Evolutionary conservation across 2,113 vertebrate species (phyloP), one percentile per base, ranked within the genome.

Genomic region (Dunckerocampus dactyliophorus): DNA sequence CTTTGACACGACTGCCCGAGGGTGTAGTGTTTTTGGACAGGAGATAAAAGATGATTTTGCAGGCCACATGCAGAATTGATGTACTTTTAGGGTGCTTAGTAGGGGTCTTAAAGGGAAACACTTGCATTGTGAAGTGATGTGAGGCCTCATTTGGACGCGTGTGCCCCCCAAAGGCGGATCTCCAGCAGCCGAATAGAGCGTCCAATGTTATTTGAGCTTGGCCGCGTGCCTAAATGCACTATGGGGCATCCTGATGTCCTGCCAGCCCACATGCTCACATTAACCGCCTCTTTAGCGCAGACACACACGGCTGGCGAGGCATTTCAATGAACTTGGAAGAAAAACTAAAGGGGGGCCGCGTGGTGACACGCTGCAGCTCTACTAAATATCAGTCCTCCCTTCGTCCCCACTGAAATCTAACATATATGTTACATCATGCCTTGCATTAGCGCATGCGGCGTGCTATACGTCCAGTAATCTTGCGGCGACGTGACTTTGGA

Each of bases 251-350:
- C 54, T 72, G 71, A 82, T 80, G 76, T 77, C 62, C 82, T 74
- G 79, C 75, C 76, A 79, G 79, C 47, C 73, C 62, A 82, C 69
- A 81, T 39, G 74, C 69, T 71, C 70, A 71, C 75, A 85, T 85
- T 74, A 80, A 80, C 61, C 63, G 71, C 65, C 77, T 77, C 65
- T 74, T 85, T 78, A 73, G 54, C n/a, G 42, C 31, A 34, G 8
- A 42, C 56, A 55, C 34, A 58, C 63, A 47, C 58, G 31, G 47
- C 58, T 51, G 49, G 13, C 2, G 52, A 60, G 37, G 52, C 10
- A 1, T 28, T 55, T 50, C 47, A 56, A 74, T 51, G 45, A 67
- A 63, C 34, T 46, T 63, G 1, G 60, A 65, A 69, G 3, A 21
- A 55, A n/a, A 39, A 24, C 42, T n/a, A n/a, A 15, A 47, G 11